Evolutionary conservation across 2,888 invertebrate species (phyloP).

Genomic region (Hypena proboscidalis): DNA sequence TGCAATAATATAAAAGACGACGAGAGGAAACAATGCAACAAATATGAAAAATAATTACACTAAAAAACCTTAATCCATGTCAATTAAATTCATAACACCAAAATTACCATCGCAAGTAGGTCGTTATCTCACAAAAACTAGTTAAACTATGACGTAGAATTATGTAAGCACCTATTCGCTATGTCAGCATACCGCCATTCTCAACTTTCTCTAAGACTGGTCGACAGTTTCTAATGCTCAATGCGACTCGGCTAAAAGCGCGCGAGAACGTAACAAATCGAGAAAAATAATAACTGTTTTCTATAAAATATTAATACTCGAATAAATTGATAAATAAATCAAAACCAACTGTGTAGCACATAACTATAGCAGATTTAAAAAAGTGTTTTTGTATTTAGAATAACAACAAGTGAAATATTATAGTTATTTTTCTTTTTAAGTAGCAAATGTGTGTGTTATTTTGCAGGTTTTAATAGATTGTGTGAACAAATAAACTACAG

Average conservation of each 20-base stretch:
- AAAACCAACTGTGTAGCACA: too few species aligned
- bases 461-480: neutral
- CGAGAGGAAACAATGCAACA: too few species aligned
- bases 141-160: conserved; percentile 26
- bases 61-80: too few species aligned
- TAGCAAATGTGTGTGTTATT: neutral
- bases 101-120: conserved; percentile 17
- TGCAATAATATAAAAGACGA: too few species aligned
- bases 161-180: conserved; percentile 27
- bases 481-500: conserved; percentile 12
- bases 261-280: conserved; percentile 25
- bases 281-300: too few species aligned
- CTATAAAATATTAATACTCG: too few species aligned
- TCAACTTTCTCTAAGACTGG: conserved; percentile 48
- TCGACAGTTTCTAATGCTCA: conserved; percentile 32
- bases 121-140: conserved; percentile 13
- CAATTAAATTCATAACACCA: neutral
- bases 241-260: conserved; percentile 28
- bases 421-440: neutral
- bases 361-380: too few species aligned
- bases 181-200: conserved; percentile 25
- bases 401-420: neutral
- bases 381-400: too few species aligned
- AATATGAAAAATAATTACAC: too few species aligned
- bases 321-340: too few species aligned